Base-by-base conservation (phyloP, 2,888 invertebrate genomes). In the Pachycephus smyrnensis region DNA sequence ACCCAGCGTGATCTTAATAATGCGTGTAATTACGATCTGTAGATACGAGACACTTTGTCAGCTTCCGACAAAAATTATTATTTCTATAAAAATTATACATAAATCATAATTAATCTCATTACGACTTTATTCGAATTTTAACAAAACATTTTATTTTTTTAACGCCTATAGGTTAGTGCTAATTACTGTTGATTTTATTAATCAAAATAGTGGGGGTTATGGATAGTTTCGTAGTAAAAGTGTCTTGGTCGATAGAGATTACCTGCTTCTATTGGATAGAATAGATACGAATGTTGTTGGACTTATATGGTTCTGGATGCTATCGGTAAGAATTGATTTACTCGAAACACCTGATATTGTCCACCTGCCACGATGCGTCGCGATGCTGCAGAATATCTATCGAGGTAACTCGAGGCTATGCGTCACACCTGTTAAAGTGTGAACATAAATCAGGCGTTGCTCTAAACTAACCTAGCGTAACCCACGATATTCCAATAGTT, bases 361-460 rank as follows among this genome's bases (percentile, higher is more conserved):
- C 78, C 78, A 78, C 78, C 76, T 78, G 78, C 68, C 71, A 32
- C 76, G 32, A 32, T 23, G 71, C 31, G 71, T 31, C 71, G 71
- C 75, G 76, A 78, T 73, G 75, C 73, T 76, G 75, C 78, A 73
- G 75, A 75, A 78, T 78, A 76, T 71, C 71, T 23, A 33, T 68
- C 73, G 68, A 37, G 73, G 76, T 76, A 73, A 78, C 78, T 78
- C 76, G 76, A 73, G 78, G 78, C 78, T 73, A 36, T 76, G 78
- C 78, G 78, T 78, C 76, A 76, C 78, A 78, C 78, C 78, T 78
- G 76, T 78, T 78, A 78, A 78, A 79, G 76, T 74, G 79, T 76
- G 76, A 73, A 74, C 79, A 79, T 79, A 79, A 79, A 77, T 79
- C 79, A 79, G 79, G 37, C 73, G 76, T 77, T 76, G 76, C 73